These are phyloP conservation scores for Ochropleura plecta DNA, from an alignment of 2,888 invertebrate genomes.

Conservation along the genomic window DNA sequence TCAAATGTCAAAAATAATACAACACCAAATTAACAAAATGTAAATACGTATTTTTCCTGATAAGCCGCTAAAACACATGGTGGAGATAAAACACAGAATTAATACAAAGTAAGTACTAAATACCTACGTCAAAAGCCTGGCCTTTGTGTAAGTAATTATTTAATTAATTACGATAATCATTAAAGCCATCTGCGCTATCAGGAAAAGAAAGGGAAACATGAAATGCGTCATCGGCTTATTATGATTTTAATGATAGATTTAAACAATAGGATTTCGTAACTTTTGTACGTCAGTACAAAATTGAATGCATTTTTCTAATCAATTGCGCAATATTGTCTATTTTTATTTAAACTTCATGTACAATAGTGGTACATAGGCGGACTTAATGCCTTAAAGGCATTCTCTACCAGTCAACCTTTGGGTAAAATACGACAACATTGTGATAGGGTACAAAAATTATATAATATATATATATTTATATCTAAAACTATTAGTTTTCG, in stretches of 20 bases:
- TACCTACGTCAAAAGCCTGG: slow-evolving; percentile 24
- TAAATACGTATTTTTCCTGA: slow-evolving; percentile 30
- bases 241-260: slow-evolving; percentile 26
- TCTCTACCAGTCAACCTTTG: too few relatives aligned
- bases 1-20: slow-evolving; percentile 5
- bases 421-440: too few relatives aligned
- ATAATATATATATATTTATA: too few relatives aligned
- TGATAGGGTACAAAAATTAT: too few relatives aligned
- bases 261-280: slow-evolving; percentile 42
- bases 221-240: slow-evolving; percentile 42
- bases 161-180: slow-evolving; percentile 41
- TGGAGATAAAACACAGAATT: slow-evolving; percentile 21
- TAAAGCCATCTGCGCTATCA: slow-evolving; percentile 40
- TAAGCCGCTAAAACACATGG: slow-evolving; percentile 34
- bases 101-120: slow-evolving; percentile 31
- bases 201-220: slow-evolving; percentile 44
- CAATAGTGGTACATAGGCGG: too few relatives aligned
- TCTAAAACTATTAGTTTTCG: too few relatives aligned
- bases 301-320: slow-evolving; percentile 12
- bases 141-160: slow-evolving; percentile 29
- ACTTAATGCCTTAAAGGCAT: too few relatives aligned
- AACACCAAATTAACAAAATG: slow-evolving; percentile 11
- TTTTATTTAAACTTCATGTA: too few relatives aligned
- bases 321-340: slow-evolving; percentile 24
- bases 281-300: slow-evolving; percentile 31